phyloP scores from a whole-genome alignment of 2,113 vertebrate genomes.

The Dromiciops gliroides region DNA sequence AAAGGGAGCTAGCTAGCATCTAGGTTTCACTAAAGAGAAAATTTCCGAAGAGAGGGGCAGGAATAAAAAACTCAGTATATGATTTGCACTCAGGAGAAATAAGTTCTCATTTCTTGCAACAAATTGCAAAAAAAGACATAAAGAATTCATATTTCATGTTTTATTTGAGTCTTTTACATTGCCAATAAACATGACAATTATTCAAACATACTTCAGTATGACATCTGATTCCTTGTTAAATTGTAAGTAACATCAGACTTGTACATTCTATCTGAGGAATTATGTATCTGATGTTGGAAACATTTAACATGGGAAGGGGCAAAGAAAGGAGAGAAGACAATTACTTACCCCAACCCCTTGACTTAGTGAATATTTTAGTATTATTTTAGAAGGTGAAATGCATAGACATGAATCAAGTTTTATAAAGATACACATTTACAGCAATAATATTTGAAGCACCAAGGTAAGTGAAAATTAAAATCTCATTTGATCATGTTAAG shows the following conservation, averaged over 20 bases:
- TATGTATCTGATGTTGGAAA: neutral
- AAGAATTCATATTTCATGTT: neutral
- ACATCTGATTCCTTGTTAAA: neutral
- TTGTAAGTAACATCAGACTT: neutral
- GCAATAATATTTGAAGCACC: constrained; percentile 26
- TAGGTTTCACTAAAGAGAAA: neutral
- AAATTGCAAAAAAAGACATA: neutral
- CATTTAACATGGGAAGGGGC: neutral
- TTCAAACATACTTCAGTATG: neutral
- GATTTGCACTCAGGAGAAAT: neutral
- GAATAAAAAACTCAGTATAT: neutral
- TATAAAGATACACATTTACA: neutral
- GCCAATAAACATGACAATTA: neutral
- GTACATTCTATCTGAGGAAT: neutral
- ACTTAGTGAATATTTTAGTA: neutral
- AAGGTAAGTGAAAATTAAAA: constrained; percentile 22
- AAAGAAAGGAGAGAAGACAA: neutral
- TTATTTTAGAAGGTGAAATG: neutral
- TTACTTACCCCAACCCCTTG: neutral
- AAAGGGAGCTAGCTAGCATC: neutral
- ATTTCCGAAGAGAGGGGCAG: neutral
- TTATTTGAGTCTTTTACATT: neutral
- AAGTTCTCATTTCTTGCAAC: neutral
- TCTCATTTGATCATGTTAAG: constrained; percentile 22
- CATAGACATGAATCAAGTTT: constrained; percentile 25